Evolutionary conservation across 2,113 vertebrate genomes (phyloP).

Genomic region (Rostratula benghalensis): DNA sequence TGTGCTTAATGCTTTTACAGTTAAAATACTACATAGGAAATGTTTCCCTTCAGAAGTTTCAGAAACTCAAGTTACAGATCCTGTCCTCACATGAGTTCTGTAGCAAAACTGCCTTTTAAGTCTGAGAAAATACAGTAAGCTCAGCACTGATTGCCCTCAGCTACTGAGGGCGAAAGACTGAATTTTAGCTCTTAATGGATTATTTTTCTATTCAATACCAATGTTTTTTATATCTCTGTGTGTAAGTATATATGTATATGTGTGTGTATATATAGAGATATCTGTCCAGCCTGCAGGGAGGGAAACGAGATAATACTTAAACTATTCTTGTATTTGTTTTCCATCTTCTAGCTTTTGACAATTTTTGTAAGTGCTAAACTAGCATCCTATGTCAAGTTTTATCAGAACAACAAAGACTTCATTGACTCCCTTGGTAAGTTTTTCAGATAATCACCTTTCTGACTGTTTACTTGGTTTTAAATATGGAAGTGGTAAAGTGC

Average conservation of each 20-base stretch:
- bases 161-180: neutral
- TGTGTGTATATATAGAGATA: no score
- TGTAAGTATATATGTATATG: no score
- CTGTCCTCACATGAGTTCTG: neutral
- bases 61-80: neutral
- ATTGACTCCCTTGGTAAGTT: slow-evolving; percentile 97
- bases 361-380: slow-evolving; percentile 98
- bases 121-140: neutral
- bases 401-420: slow-evolving; percentile 99
- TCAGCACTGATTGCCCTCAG: neutral
- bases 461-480: neutral
- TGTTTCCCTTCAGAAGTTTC: neutral
- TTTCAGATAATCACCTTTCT: neutral
- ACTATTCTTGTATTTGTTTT: slow-evolving; percentile 43
- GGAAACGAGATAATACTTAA: neutral
- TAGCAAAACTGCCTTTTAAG: neutral
- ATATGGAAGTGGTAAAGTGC: neutral
- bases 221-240: neutral
- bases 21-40: neutral
- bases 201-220: neutral
- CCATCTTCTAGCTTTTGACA: slow-evolving; percentile 87
- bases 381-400: slow-evolving; percentile 94
- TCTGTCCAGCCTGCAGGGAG: neutral
- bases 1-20: neutral
- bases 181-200: neutral